These are phyloP conservation scores for Drosophila picticornis DNA, from an alignment of 2,888 invertebrate genomes.

Conservation along the genomic window DNA sequence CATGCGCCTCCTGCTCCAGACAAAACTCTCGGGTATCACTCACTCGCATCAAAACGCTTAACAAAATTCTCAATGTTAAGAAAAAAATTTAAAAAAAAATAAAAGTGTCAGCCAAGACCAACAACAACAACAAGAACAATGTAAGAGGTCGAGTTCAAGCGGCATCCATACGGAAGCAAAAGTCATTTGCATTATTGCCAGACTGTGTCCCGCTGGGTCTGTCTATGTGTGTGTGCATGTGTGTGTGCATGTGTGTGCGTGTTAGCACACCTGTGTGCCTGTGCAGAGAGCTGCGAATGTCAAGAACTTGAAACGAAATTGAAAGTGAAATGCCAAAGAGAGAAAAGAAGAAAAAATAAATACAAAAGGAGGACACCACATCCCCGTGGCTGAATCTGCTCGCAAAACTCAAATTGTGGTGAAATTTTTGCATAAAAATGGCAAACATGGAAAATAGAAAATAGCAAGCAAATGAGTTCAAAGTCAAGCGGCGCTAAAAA, in stretches of 20 bases:
- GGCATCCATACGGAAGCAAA: slow-evolving; percentile 63
- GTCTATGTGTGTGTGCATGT: slow-evolving; percentile 8
- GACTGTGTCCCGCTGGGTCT: slow-evolving; percentile 22
- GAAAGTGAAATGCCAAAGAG: slow-evolving; percentile 61
- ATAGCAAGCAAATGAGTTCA: slow-evolving; percentile 58
- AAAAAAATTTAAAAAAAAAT: slow-evolving; percentile 31
- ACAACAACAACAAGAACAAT: slow-evolving; percentile 32
- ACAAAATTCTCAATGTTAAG: slow-evolving; percentile 20
- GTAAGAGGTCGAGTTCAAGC: slow-evolving; percentile 23
- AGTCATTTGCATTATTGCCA: slow-evolving; percentile 79
- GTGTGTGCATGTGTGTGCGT: slow-evolving; percentile 10
- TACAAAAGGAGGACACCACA: slow-evolving; percentile 30
- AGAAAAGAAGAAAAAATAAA: not conserved
- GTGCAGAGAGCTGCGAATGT: slow-evolving; percentile 30
- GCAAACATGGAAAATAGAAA: slow-evolving; percentile 19
- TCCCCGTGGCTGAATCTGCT: slow-evolving; percentile 15
- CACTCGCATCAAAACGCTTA: slow-evolving; percentile 45
- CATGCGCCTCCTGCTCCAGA: not conserved
- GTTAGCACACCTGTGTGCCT: slow-evolving; percentile 28
- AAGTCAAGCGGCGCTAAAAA: slow-evolving; percentile 39
- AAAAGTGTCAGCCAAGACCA: slow-evolving; percentile 58
- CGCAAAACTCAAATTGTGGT: slow-evolving; percentile 60
- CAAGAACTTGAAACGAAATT: slow-evolving; percentile 63
- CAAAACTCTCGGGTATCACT: slow-evolving; percentile 32
- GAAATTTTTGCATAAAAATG: slow-evolving; percentile 52